Evolutionary conservation across 2,888 invertebrate species (phyloP).

Genomic region (Pseudeuparius sepicola): DNA sequence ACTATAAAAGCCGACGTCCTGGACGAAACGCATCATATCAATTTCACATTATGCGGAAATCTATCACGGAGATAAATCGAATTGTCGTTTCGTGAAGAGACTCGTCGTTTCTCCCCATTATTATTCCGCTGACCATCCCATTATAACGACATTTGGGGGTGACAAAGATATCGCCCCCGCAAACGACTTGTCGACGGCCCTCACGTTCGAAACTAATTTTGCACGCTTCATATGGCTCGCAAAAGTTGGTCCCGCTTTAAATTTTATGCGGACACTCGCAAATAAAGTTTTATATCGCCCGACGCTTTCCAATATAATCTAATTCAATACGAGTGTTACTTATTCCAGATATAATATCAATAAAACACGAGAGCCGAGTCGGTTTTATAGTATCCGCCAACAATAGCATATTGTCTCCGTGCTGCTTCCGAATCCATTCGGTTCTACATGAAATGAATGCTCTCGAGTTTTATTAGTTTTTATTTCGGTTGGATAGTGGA

Average conservation of each 20-base stretch:
- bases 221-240: conserved; percentile 36
- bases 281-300: conserved; percentile 34
- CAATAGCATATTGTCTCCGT: conserved; percentile 31
- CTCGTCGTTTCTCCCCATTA: conserved; percentile 32
- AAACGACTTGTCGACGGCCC: conserved; percentile 35
- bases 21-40: conserved; percentile 35
- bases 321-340: conserved; percentile 32
- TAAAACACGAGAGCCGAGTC: conserved; percentile 30
- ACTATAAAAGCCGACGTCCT: conserved; percentile 29
- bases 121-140: conserved; percentile 34
- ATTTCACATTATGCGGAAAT: conserved; percentile 38
- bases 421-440: no score
- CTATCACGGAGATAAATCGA: conserved; percentile 39
- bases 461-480: no score
- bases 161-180: conserved; percentile 35
- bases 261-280: conserved; percentile 31
- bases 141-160: conserved; percentile 37
- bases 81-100: conserved; percentile 33
- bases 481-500: no score
- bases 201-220: conserved; percentile 38
- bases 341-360: conserved; percentile 31
- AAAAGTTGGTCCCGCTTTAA: conserved; percentile 29
- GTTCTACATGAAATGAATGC: no score
- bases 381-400: conserved; percentile 28
- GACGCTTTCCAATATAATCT: conserved; percentile 28